Base-by-base conservation (phyloP, 2,888 invertebrate genomes). In the Ptychoptera contaminata region DNA sequence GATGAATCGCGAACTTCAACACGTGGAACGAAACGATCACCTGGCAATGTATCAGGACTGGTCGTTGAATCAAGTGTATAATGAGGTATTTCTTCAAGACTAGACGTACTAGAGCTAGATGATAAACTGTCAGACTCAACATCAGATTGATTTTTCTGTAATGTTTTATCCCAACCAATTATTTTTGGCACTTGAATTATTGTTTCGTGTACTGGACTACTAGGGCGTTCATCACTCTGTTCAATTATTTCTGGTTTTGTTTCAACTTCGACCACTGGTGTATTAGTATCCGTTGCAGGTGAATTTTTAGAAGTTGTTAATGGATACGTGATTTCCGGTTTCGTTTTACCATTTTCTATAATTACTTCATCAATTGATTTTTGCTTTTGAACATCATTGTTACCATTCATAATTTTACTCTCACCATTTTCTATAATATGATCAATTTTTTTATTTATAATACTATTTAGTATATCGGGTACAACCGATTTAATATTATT, bases 1-100 rank as follows among this genome's bases (percentile, higher is more conserved):
- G 76, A 75, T 42, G 74, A 79, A 51, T 81, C 77, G 56, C 81
- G 81, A 9, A 84, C 76, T 61, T 83, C 82, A 1, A 84, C 63
- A 43, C 81, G 69, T 0, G 85, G 84, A 55, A 51, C 51, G 1
- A 51, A 51, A 0, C 47, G 46, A 16, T 37, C 43, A 34, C 51
- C 51, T 8, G 62, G 62, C 44, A 63, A 63, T 0, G 65, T 66
- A 23, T 66, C 66, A 2, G 66, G 66, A 55, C 66, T 66, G 23
- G 66, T 66, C 2, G 65, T 64, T 1, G 66, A 66, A 46, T 66
- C 66, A 16, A 66, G 50, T 43, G 66, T 63, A 44, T 60, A 66
- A 47, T 66, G 66, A 42, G 65, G 65, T 42, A 66, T 66, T 45
- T 65, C 66, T 44, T 65, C 65, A 4, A 66, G 56, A 50, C 65